A percentile compares a stretch with the other conserved stretches of the same genome.
Evolutionary conservation across 2,113 vertebrate species (phyloP).

Genomic region (Excalfactoria chinensis): DNA sequence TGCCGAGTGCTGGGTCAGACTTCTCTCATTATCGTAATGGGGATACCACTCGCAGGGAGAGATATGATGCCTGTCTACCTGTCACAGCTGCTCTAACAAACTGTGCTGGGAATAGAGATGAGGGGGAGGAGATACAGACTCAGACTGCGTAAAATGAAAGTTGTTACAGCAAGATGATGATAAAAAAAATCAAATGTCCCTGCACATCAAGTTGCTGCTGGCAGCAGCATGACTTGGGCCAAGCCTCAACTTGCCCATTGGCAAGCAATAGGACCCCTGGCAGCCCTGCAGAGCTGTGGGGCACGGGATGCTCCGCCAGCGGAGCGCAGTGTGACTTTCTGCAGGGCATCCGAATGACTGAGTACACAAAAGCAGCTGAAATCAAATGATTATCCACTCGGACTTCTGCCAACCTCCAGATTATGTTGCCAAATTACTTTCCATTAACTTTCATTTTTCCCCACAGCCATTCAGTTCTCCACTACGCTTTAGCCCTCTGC

Average conservation of each 20-base stretch:
- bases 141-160: background rate
- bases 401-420: conserved; percentile 27
- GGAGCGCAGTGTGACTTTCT: conserved; percentile 15
- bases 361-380: conserved; percentile 52
- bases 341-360: conserved; percentile 29
- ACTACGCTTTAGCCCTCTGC: background rate
- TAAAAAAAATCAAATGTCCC: background rate
- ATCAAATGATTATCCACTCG: conserved; percentile 60
- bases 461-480: conserved; percentile 5
- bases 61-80: background rate
- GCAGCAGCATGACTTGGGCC: accelerated
- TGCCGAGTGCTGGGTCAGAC: background rate
- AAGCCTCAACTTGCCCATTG: accelerated
- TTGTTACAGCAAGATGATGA: background rate
- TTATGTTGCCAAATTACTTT: conserved; percentile 61
- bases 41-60: background rate
- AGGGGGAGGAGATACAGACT: background rate
- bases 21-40: background rate
- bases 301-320: background rate
- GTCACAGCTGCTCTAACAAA: background rate
- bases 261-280: accelerated
- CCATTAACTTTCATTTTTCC: conserved; percentile 62
- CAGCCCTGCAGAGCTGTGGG: background rate
- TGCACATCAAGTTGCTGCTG: background rate
- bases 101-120: background rate